Evolutionary conservation across 2,797 vertebrate genomes (phyloP), one percentile per base, ranked within the genome.

Genomic region (Botia kubotai): DNA sequence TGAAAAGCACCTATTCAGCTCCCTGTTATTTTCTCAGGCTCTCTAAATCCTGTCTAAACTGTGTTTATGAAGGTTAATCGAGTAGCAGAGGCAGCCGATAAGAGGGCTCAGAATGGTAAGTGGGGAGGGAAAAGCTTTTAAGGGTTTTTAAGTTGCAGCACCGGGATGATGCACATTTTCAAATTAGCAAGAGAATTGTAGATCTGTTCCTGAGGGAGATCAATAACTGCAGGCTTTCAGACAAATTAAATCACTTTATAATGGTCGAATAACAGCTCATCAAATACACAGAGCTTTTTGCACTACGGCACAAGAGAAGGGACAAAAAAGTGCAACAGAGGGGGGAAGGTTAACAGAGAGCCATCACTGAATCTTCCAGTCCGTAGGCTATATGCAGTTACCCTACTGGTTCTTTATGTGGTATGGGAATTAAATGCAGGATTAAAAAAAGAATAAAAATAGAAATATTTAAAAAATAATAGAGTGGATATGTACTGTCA

Each of bases 201-300:
- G 79, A 82, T 83, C 83, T 39, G 68, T 81, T 73, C 70, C 71
- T 50, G 19, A 60, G 82, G 66, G 77, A 81, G 73, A 93, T 93
- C 90, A 89, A 92, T 91, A 92, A 82, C 76, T 80, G 73, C 87
- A 89, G 87, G 89, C 88, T 91, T 89, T 89, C 81, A 90, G 90
- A 89, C 57, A 87, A 92, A 94, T 93, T 91, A 94, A 92, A 91
- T 90, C 83, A 89, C 88, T 82, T 88, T 82, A 88, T 89, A 90
- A 92, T 87, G 87, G 87, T 90, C 88, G 88, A 82, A 92, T 92
- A 85, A 92, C 87, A 89, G 85, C 86, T 87, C 86, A 89, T 82
- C 86, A 89, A 90, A 85, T 84, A 77, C 70, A 77, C 73, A 7
- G 76, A 19, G 80, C 88, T 88, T 89, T 86, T 83, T 73, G 63